These are phyloP conservation scores for Diplodus sargus DNA, from an alignment of 2,797 vertebrate genomes.

Conservation along the genomic window DNA sequence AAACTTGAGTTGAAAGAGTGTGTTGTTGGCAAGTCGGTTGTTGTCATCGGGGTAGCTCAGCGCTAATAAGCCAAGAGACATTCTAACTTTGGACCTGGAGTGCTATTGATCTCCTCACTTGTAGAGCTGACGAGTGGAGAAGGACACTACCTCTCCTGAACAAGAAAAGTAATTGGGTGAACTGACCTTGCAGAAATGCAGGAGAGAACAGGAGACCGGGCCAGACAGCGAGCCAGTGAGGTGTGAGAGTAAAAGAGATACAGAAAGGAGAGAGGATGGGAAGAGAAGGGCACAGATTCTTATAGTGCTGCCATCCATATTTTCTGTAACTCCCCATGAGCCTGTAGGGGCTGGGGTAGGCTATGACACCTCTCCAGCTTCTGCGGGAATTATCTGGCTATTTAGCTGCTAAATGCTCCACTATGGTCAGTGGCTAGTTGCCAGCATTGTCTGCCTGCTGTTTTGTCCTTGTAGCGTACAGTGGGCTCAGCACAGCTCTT, in stretches of 20 bases:
- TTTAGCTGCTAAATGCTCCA: not conserved
- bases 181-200: slow-evolving; percentile 52
- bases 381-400: not conserved
- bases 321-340: slow-evolving; percentile 8
- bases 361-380: not conserved
- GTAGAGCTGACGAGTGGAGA: slow-evolving; percentile 34
- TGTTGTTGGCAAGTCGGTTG: not conserved
- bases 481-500: not conserved
- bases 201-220: slow-evolving; percentile 14
- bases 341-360: not conserved
- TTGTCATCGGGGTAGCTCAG: slow-evolving; percentile 11
- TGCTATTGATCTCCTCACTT: slow-evolving; percentile 66
- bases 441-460: not conserved
- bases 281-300: not conserved
- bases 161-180: slow-evolving; percentile 52
- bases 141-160: slow-evolving; percentile 47
- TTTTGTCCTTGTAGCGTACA: not conserved
- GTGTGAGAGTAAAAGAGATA: slow-evolving; percentile 8
- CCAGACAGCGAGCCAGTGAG: not conserved
- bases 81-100: slow-evolving; percentile 56
- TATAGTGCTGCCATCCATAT: not conserved
- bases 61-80: slow-evolving; percentile 44
- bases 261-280: not conserved
- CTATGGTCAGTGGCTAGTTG: not conserved
- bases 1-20: slow-evolving; percentile 23